phyloP scores from a whole-genome alignment of 2,888 invertebrate species.

The Chromoteleia sp. region DNA sequence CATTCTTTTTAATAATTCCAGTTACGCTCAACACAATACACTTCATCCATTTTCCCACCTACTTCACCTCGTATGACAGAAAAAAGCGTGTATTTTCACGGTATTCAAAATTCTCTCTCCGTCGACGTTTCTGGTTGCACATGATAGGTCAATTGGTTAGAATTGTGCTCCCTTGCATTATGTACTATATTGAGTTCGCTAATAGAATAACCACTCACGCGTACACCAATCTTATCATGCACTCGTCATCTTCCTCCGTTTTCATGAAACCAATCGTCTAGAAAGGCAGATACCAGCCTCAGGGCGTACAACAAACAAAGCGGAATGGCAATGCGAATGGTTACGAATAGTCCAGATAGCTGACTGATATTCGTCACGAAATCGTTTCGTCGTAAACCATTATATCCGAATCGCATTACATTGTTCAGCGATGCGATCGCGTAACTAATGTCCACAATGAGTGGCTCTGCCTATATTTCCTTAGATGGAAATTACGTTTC shows the following conservation, averaged over 20 bases:
- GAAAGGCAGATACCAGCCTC: slow-evolving; percentile 72
- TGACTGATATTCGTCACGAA: slow-evolving; percentile 72
- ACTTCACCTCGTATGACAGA: background rate
- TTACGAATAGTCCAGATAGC: slow-evolving; percentile 64
- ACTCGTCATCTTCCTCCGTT: slow-evolving; percentile 71
- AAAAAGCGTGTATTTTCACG: background rate
- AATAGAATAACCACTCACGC: slow-evolving; percentile 71
- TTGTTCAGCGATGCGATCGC: slow-evolving; percentile 66
- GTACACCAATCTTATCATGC: slow-evolving; percentile 71
- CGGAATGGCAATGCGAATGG: slow-evolving; percentile 64
- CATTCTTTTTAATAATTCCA: slow-evolving; percentile 10
- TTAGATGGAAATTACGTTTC: slow-evolving; percentile 48
- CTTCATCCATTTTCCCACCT: slow-evolving; percentile 10
- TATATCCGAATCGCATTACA: slow-evolving; percentile 67
- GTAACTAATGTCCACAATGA: slow-evolving; percentile 63
- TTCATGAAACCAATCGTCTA: slow-evolving; percentile 73
- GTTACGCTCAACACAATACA: background rate
- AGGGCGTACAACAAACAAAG: slow-evolving; percentile 69
- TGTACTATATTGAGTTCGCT: slow-evolving; percentile 55
- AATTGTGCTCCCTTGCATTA: slow-evolving; percentile 41
- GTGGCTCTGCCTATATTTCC: slow-evolving; percentile 43
- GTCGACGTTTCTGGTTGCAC: slow-evolving; percentile 20
- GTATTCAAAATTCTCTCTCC: background rate
- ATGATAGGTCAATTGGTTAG: slow-evolving; percentile 60
- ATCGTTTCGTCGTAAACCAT: slow-evolving; percentile 70